Evolutionary conservation across 2,797 vertebrate species (phyloP).

Genomic region (Acanthurus lineatus): DNA sequence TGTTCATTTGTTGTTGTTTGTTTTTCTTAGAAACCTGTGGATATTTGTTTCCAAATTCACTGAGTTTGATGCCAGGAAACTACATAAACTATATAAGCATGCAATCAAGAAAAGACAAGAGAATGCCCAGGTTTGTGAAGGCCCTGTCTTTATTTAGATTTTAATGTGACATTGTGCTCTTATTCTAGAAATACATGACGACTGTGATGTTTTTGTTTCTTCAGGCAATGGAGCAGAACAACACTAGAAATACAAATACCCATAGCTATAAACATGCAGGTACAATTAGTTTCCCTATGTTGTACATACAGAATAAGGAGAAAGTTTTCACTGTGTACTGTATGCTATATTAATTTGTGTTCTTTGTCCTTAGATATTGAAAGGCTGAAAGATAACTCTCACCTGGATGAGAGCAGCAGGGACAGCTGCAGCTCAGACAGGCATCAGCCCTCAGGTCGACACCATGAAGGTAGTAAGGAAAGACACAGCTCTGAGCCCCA

Average conservation of each 20-base stretch:
- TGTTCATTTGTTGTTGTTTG: neutral
- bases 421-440: conserved; percentile 97
- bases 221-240: conserved; percentile 91
- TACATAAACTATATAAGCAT: conserved; percentile 98
- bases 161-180: too few species aligned
- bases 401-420: conserved; percentile 97
- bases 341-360: too few species aligned
- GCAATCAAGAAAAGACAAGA: conserved; percentile 99
- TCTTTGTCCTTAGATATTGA: conserved; percentile 88
- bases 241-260: conserved; percentile 87
- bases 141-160: neutral
- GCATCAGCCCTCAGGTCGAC: conserved; percentile 88
- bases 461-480: conserved; percentile 92
- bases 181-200: neutral
- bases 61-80: conserved; percentile 98
- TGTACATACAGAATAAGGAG: fast-evolving
- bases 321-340: neutral
- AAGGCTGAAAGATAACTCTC: conserved; percentile 92
- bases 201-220: conserved; percentile 62
- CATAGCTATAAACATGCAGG: conserved; percentile 92
- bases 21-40: conserved; percentile 93
- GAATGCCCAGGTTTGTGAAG: conserved; percentile 89
- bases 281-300: conserved; percentile 64
- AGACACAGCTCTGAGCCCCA: conserved; percentile 89
- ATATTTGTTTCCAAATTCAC: conserved; percentile 99